Percentiles rank a stretch among this genome's conserved stretches.
Evolutionary conservation across 2,888 invertebrate genomes (phyloP).

Genomic region (Zygaena filipendulae): DNA sequence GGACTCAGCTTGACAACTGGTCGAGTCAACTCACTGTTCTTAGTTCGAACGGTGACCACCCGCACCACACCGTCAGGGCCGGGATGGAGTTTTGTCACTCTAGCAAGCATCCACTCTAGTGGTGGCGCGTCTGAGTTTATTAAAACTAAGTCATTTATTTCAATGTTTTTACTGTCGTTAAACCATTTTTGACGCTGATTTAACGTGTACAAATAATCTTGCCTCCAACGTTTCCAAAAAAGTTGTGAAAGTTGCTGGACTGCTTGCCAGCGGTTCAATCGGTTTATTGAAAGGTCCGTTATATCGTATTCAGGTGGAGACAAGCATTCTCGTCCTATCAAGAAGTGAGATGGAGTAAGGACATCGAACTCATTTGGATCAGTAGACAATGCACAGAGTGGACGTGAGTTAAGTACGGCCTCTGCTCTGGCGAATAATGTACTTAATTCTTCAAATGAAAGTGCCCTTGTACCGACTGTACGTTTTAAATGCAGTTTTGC

Average conservation of each 20-base stretch:
- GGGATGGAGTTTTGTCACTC: not conserved
- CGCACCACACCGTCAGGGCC: not conserved
- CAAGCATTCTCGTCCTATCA: too few species aligned
- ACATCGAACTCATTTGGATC: constrained; percentile 13
- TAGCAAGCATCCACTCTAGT: not conserved
- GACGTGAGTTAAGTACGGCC: constrained; percentile 11
- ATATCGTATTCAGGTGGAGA: too few species aligned
- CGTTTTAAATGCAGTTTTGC: constrained; percentile 11
- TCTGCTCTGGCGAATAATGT: constrained; percentile 11
- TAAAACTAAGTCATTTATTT: not conserved
- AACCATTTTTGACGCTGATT: constrained; percentile 13
- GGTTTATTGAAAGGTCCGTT: too few species aligned
- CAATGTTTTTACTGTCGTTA: not conserved
- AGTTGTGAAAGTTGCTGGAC: constrained; percentile 9
- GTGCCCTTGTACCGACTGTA: not conserved
- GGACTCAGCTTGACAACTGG: constrained; percentile 9
- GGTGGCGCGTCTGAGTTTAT: not conserved
- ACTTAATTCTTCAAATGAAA: constrained; percentile 14
- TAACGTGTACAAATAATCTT: constrained; percentile 13
- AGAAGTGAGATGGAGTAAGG: constrained; percentile 13
- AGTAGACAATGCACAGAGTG: constrained; percentile 7
- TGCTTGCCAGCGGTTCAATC: too few species aligned
- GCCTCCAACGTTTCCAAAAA: constrained; percentile 13
- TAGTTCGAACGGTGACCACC: not conserved
- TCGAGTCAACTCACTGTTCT: constrained; percentile 1